Evolutionary conservation across 2,113 vertebrate genomes (phyloP).

Genomic region (Elgaria multicarinata): DNA sequence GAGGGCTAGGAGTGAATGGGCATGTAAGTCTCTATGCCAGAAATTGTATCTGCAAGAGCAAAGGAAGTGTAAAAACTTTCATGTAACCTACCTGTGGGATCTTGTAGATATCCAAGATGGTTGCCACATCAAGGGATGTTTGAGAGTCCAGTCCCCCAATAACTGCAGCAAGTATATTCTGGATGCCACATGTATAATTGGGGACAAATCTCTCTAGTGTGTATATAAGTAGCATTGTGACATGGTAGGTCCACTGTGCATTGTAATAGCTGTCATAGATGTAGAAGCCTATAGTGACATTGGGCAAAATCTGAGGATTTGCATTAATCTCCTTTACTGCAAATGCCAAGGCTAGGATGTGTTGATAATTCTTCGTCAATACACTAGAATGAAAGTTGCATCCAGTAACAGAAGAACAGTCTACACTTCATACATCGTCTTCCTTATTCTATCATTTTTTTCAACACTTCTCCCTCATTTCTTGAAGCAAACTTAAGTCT

Average conservation of each 20-base stretch:
- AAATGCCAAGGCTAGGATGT: background rate
- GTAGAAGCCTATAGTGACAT: background rate
- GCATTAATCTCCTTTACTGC: background rate
- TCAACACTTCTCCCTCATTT: background rate
- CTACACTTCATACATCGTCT: background rate
- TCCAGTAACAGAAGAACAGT: background rate
- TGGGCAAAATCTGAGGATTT: background rate
- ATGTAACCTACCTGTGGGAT: background rate
- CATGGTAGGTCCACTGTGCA: background rate
- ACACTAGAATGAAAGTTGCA: background rate
- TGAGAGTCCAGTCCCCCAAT: background rate
- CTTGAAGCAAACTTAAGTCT: background rate
- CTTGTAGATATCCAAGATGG: background rate
- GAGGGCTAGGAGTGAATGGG: too few relatives aligned
- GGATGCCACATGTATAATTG: background rate
- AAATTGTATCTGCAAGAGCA: background rate
- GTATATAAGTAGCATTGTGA: background rate
- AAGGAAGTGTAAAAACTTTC: too few relatives aligned
- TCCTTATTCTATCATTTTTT: background rate
- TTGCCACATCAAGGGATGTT: background rate
- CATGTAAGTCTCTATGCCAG: too few relatives aligned
- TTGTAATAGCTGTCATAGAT: constrained; percentile 15
- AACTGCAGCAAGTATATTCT: background rate
- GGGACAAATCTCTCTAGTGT: background rate
- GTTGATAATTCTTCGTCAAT: background rate